These are phyloP conservation scores for Rhizoglyphus robini DNA, from an alignment of 1,140 invertebrate species.

Conservation along the genomic window DNA sequence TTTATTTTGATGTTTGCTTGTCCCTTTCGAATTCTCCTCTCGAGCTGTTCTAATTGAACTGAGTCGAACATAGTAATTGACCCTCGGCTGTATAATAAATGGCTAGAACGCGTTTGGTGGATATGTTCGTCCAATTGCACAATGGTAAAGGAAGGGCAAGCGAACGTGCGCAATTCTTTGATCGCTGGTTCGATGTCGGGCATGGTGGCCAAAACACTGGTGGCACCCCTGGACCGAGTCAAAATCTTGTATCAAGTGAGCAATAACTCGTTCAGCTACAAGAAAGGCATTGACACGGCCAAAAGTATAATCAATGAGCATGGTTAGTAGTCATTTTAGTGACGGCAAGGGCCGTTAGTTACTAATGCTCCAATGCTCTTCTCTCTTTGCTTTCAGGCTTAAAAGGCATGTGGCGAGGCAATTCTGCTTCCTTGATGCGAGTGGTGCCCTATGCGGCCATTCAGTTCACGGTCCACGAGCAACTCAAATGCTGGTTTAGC, in stretches of 20 bases:
- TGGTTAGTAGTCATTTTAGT: background rate
- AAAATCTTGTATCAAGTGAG: background rate
- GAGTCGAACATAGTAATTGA: too few relatives aligned
- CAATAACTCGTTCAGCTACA: background rate
- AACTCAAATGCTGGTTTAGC: background rate
- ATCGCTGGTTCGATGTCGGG: background rate
- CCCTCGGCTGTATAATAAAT: too few relatives aligned
- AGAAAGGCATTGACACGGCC: background rate
- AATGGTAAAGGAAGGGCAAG: too few relatives aligned
- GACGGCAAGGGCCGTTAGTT: background rate
- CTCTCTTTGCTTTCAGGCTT: background rate
- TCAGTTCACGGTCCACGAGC: background rate
- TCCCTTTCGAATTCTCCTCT: too few relatives aligned
- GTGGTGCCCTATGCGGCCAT: constrained; percentile 2
- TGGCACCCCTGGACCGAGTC: background rate
- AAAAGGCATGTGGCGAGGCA: background rate
- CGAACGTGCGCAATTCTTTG: background rate
- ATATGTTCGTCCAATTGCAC: too few relatives aligned
- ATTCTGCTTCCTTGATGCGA: background rate
- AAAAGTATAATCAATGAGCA: background rate
- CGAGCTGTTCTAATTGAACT: too few relatives aligned
- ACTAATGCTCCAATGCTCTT: background rate
- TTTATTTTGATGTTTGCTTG: too few relatives aligned
- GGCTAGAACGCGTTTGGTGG: too few relatives aligned
- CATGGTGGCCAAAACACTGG: background rate